Evolutionary conservation across 2,797 vertebrate genomes (phyloP).

Genomic region (Lepilemur ruficaudatus): DNA sequence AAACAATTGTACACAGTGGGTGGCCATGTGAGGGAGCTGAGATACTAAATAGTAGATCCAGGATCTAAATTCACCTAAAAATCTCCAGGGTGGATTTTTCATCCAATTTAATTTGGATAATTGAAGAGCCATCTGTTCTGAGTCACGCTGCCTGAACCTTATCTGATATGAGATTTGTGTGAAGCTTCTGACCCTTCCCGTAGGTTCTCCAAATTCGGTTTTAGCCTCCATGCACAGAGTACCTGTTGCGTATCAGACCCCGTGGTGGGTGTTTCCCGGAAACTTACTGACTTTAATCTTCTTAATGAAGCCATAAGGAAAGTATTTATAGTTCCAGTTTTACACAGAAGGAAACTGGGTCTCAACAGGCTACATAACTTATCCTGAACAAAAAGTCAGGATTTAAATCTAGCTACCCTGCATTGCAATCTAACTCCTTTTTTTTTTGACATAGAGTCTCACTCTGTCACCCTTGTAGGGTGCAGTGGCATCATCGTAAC

Average conservation of each 20-base stretch:
- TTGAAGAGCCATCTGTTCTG: constrained; percentile 43
- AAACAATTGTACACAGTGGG: background rate
- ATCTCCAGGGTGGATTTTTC: constrained; percentile 38
- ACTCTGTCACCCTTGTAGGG: too few species aligned
- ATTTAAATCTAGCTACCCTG: background rate
- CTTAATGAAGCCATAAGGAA: constrained; percentile 16
- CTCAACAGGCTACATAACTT: constrained; percentile 10
- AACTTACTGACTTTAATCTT: background rate
- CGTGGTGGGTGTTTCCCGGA: background rate
- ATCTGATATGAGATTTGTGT: constrained; percentile 21
- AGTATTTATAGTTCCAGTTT: background rate
- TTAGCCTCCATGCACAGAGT: background rate
- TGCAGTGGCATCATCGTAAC: too few species aligned
- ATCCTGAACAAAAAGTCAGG: constrained; percentile 27
- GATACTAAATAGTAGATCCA: background rate
- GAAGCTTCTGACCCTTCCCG: background rate
- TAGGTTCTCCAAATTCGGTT: background rate
- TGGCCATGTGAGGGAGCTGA: background rate
- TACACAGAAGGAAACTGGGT: background rate
- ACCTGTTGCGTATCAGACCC: background rate
- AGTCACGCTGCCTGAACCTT: background rate
- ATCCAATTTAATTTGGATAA: constrained; percentile 54
- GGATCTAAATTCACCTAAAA: constrained; percentile 10
- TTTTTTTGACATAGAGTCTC: too few species aligned
- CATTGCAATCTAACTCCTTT: background rate